Evolutionary conservation across 2,797 vertebrate species (phyloP).

Genomic region (Stomatorhinus walkeri): DNA sequence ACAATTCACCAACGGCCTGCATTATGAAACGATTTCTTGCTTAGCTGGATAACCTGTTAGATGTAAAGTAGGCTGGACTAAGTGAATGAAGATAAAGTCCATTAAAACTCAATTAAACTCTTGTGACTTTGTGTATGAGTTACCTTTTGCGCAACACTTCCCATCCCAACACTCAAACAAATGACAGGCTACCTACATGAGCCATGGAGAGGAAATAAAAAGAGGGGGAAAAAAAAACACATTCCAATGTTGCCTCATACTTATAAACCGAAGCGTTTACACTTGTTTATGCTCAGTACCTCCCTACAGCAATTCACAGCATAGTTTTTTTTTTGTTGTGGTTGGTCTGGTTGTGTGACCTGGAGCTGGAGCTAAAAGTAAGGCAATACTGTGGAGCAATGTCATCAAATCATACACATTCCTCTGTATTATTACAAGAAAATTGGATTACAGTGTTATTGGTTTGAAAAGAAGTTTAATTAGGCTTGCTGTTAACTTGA

Average conservation of each 20-base stretch:
- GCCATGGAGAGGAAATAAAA: neutral
- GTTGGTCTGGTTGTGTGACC: neutral
- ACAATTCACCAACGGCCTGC: neutral
- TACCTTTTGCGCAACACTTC: neutral
- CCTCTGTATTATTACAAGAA: neutral
- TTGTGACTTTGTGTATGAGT: neutral
- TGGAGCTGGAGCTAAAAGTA: neutral
- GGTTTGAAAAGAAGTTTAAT: neutral
- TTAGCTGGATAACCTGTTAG: neutral
- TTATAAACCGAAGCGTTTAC: neutral
- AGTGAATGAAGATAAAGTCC: neutral
- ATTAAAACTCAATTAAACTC: neutral
- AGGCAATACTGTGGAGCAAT: neutral
- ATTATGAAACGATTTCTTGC: neutral
- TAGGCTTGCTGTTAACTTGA: neutral
- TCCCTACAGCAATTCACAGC: neutral
- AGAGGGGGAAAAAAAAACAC: neutral
- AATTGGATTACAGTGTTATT: neutral
- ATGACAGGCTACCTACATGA: neutral
- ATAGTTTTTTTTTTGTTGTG: neutral
- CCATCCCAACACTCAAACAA: neutral
- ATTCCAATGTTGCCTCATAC: neutral
- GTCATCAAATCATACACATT: neutral
- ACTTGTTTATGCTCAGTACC: neutral
- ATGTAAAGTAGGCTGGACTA: neutral